Evolutionary conservation across 2,888 invertebrate genomes (phyloP).

Genomic region (Calameuta filiformis): DNA sequence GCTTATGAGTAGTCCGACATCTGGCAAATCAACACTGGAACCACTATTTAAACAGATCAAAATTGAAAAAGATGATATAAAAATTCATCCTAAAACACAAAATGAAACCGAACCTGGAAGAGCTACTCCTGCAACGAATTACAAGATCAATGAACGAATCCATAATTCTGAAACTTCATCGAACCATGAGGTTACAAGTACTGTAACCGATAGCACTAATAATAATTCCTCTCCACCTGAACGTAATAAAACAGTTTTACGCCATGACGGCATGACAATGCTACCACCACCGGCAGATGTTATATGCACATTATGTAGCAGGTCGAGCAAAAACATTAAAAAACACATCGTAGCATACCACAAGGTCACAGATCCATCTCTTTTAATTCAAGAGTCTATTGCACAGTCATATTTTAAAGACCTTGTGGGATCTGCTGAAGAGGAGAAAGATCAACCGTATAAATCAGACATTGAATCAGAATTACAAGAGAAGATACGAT

Average conservation of each 20-base stretch:
- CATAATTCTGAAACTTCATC: not conserved
- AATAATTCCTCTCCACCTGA: not conserved
- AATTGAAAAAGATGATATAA: not conserved
- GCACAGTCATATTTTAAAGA: not conserved
- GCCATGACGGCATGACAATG: not conserved
- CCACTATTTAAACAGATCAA: not conserved
- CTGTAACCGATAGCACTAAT: not conserved
- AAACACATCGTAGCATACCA: slow-evolving; percentile 55
- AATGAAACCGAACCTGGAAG: not conserved
- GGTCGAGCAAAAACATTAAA: slow-evolving; percentile 40
- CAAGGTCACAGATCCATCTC: slow-evolving; percentile 28
- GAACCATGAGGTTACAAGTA: not conserved
- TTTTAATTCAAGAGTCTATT: not conserved
- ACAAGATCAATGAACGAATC: not conserved
- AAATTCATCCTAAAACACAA: not conserved
- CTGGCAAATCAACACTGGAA: not conserved
- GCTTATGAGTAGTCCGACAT: not conserved
- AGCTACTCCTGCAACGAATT: not conserved
- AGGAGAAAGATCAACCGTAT: not conserved
- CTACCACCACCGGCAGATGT: slow-evolving; percentile 8
- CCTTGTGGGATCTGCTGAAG: not conserved
- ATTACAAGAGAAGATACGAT: not conserved
- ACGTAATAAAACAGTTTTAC: not conserved
- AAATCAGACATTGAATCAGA: not conserved
- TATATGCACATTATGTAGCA: slow-evolving; percentile 51